Evolutionary conservation across 2,888 invertebrate species (phyloP).

Genomic region (Oxystoma pomonae): DNA sequence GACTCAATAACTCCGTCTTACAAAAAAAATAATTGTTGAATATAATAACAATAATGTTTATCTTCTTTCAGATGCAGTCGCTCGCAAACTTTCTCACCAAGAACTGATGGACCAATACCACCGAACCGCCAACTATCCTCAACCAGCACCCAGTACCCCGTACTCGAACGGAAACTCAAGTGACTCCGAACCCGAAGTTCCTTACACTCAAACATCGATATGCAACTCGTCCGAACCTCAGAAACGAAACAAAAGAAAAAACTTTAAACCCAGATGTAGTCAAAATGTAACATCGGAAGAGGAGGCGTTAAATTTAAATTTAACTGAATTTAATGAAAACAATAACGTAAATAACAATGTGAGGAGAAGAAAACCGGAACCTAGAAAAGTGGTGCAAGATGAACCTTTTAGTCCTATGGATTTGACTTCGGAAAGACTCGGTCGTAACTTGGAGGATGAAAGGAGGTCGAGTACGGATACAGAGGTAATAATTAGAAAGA

Average conservation of each 20-base stretch:
- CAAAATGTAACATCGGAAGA: conserved; percentile 34
- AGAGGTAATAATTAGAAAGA: too few relatives aligned
- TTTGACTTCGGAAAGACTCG: conserved; percentile 35
- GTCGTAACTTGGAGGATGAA: background rate
- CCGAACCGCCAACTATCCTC: conserved; percentile 32
- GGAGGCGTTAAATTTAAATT: conserved; percentile 27
- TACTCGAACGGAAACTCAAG: conserved; percentile 48
- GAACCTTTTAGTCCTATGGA: conserved; percentile 42
- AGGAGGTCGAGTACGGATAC: background rate
- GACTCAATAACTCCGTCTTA: too few relatives aligned
- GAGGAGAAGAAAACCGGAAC: conserved; percentile 38
- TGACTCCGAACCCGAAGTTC: conserved; percentile 50
- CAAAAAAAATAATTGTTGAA: too few relatives aligned
- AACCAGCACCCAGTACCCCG: conserved; percentile 13
- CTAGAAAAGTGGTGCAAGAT: conserved; percentile 36
- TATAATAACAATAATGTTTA: too few relatives aligned
- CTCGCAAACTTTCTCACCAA: conserved; percentile 41
- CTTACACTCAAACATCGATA: conserved; percentile 13
- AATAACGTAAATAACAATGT: conserved; percentile 42
- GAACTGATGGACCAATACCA: conserved; percentile 39
- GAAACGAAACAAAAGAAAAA: conserved; percentile 72
- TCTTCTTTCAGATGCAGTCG: conserved; percentile 43
- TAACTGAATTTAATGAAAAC: conserved; percentile 36
- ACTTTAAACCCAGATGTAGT: conserved; percentile 71
- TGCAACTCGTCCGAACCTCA: conserved; percentile 47